These are phyloP conservation scores for Oreochromis grahami DNA, from an alignment of 2,797 vertebrate genomes.

Conservation along the genomic window DNA sequence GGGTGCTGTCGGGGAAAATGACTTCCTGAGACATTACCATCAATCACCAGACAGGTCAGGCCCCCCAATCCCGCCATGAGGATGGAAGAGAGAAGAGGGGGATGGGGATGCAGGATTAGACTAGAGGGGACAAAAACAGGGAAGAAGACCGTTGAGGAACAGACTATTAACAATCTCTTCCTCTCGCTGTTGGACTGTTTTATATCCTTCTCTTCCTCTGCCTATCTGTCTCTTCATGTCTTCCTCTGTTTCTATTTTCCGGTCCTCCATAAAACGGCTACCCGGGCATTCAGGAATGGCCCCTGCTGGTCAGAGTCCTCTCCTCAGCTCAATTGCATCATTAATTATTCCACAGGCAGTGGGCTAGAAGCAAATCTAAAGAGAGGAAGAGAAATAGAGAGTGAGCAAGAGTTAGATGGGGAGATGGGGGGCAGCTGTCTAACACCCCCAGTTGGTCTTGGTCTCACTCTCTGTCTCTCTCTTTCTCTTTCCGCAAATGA, in stretches of 20 bases:
- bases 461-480: conserved; percentile 41
- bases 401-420: conserved; percentile 64
- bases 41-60: conserved; percentile 74
- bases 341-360: conserved; percentile 82
- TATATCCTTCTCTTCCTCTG: conserved; percentile 48
- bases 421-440: conserved; percentile 69
- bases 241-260: conserved; percentile 58
- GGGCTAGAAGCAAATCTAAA: conserved; percentile 64
- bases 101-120: conserved; percentile 61
- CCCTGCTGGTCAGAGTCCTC: conserved; percentile 76
- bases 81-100: conserved; percentile 62
- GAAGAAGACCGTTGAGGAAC: conserved; percentile 49
- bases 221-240: conserved; percentile 43
- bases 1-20: conserved; percentile 78
- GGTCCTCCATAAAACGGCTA: conserved; percentile 67
- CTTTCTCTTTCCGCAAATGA: conserved; percentile 73
- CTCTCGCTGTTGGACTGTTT: conserved; percentile 55
- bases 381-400: conserved; percentile 54
- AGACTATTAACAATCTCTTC: conserved; percentile 65
- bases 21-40: conserved; percentile 85
- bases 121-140: conserved; percentile 58
- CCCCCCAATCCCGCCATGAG: conserved; percentile 62
- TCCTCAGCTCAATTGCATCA: conserved; percentile 81
- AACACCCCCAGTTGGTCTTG: conserved; percentile 68
- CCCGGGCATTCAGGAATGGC: conserved; percentile 68